These are phyloP conservation scores for Cynoglossus semilaevis DNA, from an alignment of 2,113 vertebrate species.

Conservation along the genomic window DNA sequence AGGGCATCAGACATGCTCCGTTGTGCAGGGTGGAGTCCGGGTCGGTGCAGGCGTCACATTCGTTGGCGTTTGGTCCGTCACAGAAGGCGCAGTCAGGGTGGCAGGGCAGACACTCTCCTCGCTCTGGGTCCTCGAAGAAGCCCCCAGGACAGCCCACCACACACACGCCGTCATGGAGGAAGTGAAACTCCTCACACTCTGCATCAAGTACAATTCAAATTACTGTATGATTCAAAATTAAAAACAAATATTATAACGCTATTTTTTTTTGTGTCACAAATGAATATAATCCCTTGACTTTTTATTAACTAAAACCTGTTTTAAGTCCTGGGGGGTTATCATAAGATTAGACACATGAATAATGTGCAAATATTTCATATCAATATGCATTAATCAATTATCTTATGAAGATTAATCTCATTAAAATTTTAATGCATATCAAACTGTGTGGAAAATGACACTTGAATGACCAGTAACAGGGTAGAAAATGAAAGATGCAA, in stretches of 20 bases:
- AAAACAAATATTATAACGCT: too few species aligned
- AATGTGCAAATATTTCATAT: too few species aligned
- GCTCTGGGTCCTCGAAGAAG: conserved; percentile 73
- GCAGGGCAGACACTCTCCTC: conserved; percentile 76
- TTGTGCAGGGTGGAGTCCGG: conserved; percentile 55
- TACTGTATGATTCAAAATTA: too few species aligned
- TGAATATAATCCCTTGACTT: too few species aligned
- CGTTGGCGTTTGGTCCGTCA: conserved; percentile 67
- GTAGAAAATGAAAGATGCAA: too few species aligned
- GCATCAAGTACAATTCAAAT: conserved; percentile 13
- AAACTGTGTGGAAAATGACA: too few species aligned
- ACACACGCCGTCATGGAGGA: conserved; percentile 78
- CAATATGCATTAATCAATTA: too few species aligned
- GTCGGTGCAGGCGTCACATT: conserved; percentile 78
- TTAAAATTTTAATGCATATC: too few species aligned
- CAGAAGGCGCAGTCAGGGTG: conserved; percentile 80
- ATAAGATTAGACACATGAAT: too few species aligned
- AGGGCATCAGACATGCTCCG: conserved; percentile 75
- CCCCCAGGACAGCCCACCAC: conserved; percentile 75
- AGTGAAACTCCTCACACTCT: conserved; percentile 81
- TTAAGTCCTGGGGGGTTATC: background rate
- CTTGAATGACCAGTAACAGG: too few species aligned
- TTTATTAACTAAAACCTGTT: too few species aligned
- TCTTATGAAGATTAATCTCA: too few species aligned
- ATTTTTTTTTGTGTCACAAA: background rate